Evolutionary conservation across 2,113 vertebrate genomes (phyloP).

Genomic region (Microcebus lehilahytsara): DNA sequence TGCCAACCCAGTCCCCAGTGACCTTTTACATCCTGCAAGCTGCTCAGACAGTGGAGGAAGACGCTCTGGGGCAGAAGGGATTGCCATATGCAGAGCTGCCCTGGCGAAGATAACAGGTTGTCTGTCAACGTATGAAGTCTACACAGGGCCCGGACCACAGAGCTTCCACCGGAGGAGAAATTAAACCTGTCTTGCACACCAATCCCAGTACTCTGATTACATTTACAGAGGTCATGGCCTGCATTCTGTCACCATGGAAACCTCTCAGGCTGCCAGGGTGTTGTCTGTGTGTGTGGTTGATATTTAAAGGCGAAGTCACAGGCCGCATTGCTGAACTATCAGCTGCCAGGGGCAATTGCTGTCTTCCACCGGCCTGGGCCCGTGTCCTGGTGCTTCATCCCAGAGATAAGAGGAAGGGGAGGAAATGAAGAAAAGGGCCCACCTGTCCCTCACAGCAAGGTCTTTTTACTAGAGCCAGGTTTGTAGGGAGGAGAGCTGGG

Average conservation of each 20-base stretch:
- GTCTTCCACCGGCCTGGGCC: slow-evolving; percentile 33
- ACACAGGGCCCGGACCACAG: slow-evolving; percentile 80
- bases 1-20: background rate
- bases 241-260: slow-evolving; percentile 87
- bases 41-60: slow-evolving; percentile 58
- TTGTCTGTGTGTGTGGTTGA: slow-evolving; percentile 81
- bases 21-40: slow-evolving; percentile 45
- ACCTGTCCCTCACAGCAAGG: background rate
- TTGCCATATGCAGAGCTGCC: slow-evolving; percentile 67
- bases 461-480: slow-evolving; percentile 7
- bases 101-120: slow-evolving; percentile 82
- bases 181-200: slow-evolving; percentile 86
- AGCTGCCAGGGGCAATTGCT: slow-evolving; percentile 61
- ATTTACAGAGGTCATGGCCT: slow-evolving; percentile 87
- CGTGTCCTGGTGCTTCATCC: background rate
- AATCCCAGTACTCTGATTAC: slow-evolving; percentile 86
- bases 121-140: slow-evolving; percentile 78
- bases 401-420: slow-evolving; percentile 36
- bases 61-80: slow-evolving; percentile 50
- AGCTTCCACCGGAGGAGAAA: slow-evolving; percentile 82
- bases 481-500: background rate
- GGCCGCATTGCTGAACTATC: slow-evolving; percentile 46
- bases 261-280: slow-evolving; percentile 81
- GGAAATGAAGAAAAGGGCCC: slow-evolving; percentile 6
- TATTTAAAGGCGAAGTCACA: slow-evolving; percentile 83